Base-by-base conservation (phyloP, 2,797 vertebrate species). In the Gymnodraco acuticeps region DNA sequence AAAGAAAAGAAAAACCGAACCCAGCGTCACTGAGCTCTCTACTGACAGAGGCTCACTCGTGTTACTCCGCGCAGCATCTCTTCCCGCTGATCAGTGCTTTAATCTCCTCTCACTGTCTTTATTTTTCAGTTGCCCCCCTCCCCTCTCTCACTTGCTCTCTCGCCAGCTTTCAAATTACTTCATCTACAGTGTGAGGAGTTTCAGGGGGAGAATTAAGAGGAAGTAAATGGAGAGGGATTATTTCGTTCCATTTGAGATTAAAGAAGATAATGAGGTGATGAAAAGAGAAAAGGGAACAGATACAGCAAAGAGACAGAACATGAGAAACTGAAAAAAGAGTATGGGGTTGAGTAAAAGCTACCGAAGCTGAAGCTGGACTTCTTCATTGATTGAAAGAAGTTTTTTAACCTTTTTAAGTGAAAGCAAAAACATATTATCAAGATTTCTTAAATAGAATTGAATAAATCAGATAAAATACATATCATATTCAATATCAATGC, bases 161-260 rank as follows among this genome's bases (percentile, higher is more conserved):
- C 2, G 5, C 70, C 63, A 75, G 70, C 67, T 54, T 75, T 83
- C 67, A 83, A 87, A 87, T 77, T 75, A 91, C 80, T 90, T 86
- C 48, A 78, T 85, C 83, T 67, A 80, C 62, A 84, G 70, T 43
- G 41, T 59, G 58, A 84, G 41, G 89, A 84, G 77, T 78, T 88
- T 80, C 75, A 75, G 67, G 81, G 75, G 65, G 79, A 88, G 89
- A 88, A 84, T 91, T 92, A 86, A 82, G 70, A 84, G 76, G 52
- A 76, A 42, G 73, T 64, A 72, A 77, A 86, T 15, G 6, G 64
- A 33, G 67, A 14, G 45, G 74, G 67, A 73, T 87, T 93, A 93
- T 90, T 93, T 88, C 68, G 63, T 53, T 23, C 48, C 31, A 64
- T 85, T 78, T 88, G 51, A 81, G 87, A 94, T 94, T 92, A 90